These are phyloP conservation scores for Drosophila barbarae DNA, from an alignment of 2,888 invertebrate species.

Conservation along the genomic window DNA sequence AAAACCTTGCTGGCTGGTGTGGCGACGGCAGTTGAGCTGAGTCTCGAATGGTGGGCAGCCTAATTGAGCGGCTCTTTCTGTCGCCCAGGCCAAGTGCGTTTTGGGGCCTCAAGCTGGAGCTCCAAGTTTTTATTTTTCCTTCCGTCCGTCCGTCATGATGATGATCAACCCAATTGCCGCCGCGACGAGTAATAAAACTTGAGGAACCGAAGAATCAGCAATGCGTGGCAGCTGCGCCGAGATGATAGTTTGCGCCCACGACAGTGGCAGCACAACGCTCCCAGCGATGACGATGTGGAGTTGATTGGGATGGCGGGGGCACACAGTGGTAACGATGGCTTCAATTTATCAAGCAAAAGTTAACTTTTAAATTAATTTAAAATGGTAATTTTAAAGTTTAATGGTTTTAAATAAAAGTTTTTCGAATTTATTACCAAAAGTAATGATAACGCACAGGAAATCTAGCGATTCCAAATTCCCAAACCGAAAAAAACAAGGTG, in stretches of 20 bases:
- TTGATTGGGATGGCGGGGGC: conserved; percentile 28
- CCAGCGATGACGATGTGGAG: conserved; percentile 32
- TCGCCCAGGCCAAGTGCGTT: conserved; percentile 53
- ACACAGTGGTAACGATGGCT: conserved; percentile 20
- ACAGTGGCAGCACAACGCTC: conserved; percentile 30
- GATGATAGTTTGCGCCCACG: conserved; percentile 65
- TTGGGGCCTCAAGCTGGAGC: conserved; percentile 9
- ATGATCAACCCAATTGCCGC: conserved; percentile 52
- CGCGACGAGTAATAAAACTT: conserved; percentile 45
- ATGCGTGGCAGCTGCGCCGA: conserved; percentile 62
- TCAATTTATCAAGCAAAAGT: background rate
- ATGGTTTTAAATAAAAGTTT: background rate
- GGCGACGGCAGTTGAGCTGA: conserved; percentile 17
- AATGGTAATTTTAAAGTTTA: background rate
- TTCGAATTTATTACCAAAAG: background rate
- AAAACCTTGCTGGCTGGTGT: conserved; percentile 36
- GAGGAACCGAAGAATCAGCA: conserved; percentile 62
- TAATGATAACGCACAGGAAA: background rate
- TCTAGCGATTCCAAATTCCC: background rate
- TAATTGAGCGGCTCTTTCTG: conserved; percentile 64
- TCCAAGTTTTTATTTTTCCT: conserved; percentile 19
- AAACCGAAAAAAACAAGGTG: background rate
- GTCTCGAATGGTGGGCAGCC: conserved; percentile 63
- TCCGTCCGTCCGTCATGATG: conserved; percentile 45
- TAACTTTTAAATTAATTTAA: background rate